These are phyloP conservation scores for Asobara japonica DNA, from an alignment of 1,140 invertebrate species.

Conservation along the genomic window DNA sequence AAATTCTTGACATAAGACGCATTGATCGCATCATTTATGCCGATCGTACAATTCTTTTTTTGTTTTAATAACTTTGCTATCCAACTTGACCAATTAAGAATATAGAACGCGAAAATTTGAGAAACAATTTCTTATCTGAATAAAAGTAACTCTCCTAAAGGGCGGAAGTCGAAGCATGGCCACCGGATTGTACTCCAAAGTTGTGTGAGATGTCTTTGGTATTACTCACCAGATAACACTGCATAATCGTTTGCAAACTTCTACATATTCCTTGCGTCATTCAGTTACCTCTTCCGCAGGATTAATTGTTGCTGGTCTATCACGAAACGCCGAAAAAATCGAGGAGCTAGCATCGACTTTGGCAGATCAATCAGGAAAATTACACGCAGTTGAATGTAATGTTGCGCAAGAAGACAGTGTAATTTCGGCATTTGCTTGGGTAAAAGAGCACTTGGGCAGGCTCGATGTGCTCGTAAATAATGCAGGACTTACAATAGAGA, in stretches of 20 bases:
- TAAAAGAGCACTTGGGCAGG: constrained; percentile 69
- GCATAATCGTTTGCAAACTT: neutral
- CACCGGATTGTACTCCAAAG: too few relatives aligned
- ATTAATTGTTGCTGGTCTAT: constrained; percentile 70
- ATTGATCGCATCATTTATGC: too few relatives aligned
- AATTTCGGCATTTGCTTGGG: constrained; percentile 70
- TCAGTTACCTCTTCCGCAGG: constrained; percentile 50
- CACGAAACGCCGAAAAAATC: constrained; percentile 67
- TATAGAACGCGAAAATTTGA: too few relatives aligned
- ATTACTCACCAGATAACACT: neutral
- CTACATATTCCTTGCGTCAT: neutral
- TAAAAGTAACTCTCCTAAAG: too few relatives aligned
- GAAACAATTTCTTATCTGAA: too few relatives aligned
- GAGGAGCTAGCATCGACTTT: constrained; percentile 45
- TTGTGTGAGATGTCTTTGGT: too few relatives aligned
- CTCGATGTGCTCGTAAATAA: constrained; percentile 78
- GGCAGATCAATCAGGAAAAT: constrained; percentile 45
- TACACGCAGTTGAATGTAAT: constrained; percentile 69
- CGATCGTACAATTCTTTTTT: too few relatives aligned
- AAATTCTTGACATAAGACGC: too few relatives aligned
- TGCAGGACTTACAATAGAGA: constrained; percentile 67
- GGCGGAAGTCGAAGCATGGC: too few relatives aligned
- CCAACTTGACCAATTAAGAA: too few relatives aligned
- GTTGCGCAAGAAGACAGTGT: constrained; percentile 72
- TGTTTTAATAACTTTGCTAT: too few relatives aligned